Evolutionary conservation across 2,113 vertebrate genomes (phyloP).

Genomic region (Xiphophorus couchianus): DNA sequence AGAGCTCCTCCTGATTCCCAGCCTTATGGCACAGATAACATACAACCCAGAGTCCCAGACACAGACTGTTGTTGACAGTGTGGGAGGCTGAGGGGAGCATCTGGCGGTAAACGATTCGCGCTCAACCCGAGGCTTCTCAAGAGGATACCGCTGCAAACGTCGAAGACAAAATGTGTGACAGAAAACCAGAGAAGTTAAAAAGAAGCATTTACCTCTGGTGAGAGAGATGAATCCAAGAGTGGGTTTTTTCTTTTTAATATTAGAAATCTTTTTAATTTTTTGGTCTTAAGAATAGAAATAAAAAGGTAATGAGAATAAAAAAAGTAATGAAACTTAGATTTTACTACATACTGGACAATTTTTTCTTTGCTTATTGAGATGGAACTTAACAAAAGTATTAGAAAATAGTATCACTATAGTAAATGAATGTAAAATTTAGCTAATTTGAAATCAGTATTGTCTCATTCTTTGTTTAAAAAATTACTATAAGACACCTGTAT

Average conservation of each 20-base stretch:
- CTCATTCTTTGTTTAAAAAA: too few relatives aligned
- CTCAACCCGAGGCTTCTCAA: constrained; percentile 17
- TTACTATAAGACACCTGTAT: too few relatives aligned
- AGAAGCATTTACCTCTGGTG: constrained; percentile 25
- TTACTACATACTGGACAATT: neutral
- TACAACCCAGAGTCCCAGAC: constrained; percentile 25
- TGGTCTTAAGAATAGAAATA: neutral
- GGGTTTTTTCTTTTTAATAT: neutral
- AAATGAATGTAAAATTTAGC: too few relatives aligned
- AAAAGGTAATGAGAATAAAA: neutral
- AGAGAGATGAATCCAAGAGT: neutral
- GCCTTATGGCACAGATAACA: constrained; percentile 54
- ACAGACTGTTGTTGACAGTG: constrained; percentile 45
- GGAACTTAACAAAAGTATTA: too few relatives aligned
- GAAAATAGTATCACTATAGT: too few relatives aligned
- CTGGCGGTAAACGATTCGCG: constrained; percentile 50
- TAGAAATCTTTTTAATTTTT: neutral
- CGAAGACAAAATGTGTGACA: constrained; percentile 18
- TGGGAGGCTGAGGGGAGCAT: constrained; percentile 35
- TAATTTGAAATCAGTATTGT: too few relatives aligned
- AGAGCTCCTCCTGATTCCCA: constrained; percentile 58
- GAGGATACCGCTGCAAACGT: constrained; percentile 24
- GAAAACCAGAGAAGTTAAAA: constrained; percentile 33
- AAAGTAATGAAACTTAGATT: neutral
- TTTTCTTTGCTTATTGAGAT: neutral